Evolutionary conservation across 2,888 invertebrate species (phyloP), one percentile per base, ranked within the genome.

Genomic region (Ochropleura plecta): DNA sequence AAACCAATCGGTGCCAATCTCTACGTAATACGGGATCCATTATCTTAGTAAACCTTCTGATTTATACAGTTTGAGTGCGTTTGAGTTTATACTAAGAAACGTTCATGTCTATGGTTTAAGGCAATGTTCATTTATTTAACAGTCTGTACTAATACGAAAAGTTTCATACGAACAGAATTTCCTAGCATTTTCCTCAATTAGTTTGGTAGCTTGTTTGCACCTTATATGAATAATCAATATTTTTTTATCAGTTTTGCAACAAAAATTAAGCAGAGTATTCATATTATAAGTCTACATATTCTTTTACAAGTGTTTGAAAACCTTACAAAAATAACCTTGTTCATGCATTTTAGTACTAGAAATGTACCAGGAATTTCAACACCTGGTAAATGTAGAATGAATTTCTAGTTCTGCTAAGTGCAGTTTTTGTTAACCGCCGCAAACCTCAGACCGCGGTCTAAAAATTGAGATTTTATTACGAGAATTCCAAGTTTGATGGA

Each of bases 21-120:
- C 48, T 14, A 60, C 59, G 70, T 68, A 79, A 78, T 85, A 78
- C 65, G 67, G 76, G 76, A 76, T 81, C 85, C 81, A 85, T 86
- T 86, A 83, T 78, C 79, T 75, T 12, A 51, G 73, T 69, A 81
- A 80, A 86, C 72, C 44, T 64, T 49, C 59, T 77, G 48, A 78
- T 65, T 44, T 72, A 69, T 69, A 12, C 62, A 51, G 48, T 48
- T 67, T 49, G 8, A 76, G 59, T 81, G 5, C 55, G 40, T 46
- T 67, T 3, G 0, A 60, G 55, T 40, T 65, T n/a, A 30, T 57
- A 49, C 60, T 73, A 40, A 40, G 18, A 18, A 75, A 12, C 14
- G 14, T 63, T 42, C 63, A 51, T 9, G 60, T 60, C 12, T 4
- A 40, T 68, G 20, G 8, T 14, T 18, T 9, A 20, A n/a, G 40